Percentiles rank a stretch among this genome's conserved stretches.
phyloP scores from a whole-genome alignment of 2,113 vertebrate species.

The Perca schrenkii region DNA sequence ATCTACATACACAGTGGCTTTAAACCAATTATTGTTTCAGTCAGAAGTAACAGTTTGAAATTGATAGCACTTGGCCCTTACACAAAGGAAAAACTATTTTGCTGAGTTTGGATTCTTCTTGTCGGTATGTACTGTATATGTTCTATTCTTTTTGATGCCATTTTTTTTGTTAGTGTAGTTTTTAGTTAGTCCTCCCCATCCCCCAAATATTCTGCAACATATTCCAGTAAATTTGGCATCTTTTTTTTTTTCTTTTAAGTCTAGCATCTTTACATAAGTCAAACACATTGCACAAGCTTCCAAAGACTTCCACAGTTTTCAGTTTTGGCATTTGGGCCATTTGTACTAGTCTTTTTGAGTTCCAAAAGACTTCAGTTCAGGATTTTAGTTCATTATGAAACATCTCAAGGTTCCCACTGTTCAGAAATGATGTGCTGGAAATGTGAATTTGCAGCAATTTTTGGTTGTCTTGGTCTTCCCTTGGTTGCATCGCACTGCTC shows the following conservation, averaged over 20 bases:
- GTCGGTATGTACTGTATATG: constrained; percentile 67
- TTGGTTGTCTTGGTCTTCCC: constrained; percentile 69
- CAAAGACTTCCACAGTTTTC: constrained; percentile 65
- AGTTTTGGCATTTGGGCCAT: constrained; percentile 59
- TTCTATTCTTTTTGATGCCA: constrained; percentile 67
- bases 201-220: constrained; percentile 58
- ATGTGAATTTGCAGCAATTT: constrained; percentile 75
- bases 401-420: constrained; percentile 68
- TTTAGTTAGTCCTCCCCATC: constrained; percentile 46
- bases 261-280: constrained; percentile 77
- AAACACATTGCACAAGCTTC: constrained; percentile 76
- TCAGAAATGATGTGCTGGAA: constrained; percentile 72
- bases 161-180: constrained; percentile 63
- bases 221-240: constrained; percentile 68
- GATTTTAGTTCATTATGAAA: constrained; percentile 66
- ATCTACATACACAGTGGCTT: constrained; percentile 99
- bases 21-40: constrained; percentile 93
- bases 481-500: constrained; percentile 52
- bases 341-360: constrained; percentile 50
- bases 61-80: constrained; percentile 89
- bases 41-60: constrained; percentile 94
- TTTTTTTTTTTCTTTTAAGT: constrained; percentile 64
- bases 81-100: constrained; percentile 86
- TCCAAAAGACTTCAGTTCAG: constrained; percentile 51
- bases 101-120: constrained; percentile 76